Base-by-base conservation (phyloP, 1,140 invertebrate species). In the Zaprionus camerounensis region DNA sequence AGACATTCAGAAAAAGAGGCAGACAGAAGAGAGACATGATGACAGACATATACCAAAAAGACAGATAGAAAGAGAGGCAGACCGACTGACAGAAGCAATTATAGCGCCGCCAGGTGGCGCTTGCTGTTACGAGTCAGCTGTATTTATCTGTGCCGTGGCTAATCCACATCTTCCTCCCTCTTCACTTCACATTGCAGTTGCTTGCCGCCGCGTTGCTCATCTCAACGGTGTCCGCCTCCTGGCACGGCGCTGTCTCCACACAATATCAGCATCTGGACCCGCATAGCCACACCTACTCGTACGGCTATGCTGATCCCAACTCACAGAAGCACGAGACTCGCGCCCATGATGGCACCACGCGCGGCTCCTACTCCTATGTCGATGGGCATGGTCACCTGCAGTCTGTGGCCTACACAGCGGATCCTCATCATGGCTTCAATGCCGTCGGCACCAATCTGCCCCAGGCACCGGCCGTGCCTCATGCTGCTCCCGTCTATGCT, bases 311-410 rank as follows among this genome's bases (percentile, higher is more conserved):
- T 6, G 95, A 95, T 63, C 95, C 95, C 66, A 94, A 94, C 44
- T 95, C 95, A 74, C 93, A 95, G 66, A 96, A 96, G 88, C 94
- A 94, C 38, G 96, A 96, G 92, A 93, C 94, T 2, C 94, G 94
- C 70, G 94, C 94, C 12, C 92, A 94, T 57, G 95, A 96, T 86
- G 96, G 96, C 6, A 94, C 95, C 31, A 96, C 95, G 6, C 94
- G 94, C 31, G 96, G 96, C 34, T 94, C 94, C 46, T 96, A 96
- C 90, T 95, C 95, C 64, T 96, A 96, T 82, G 93, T 96, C 22
- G 96, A 96, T 84, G 94, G 94, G 11, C 94, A 96, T 84, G 96
- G 96, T 2, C 91, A 95, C 26, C 80, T 95, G 5, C 96, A 96
- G 88, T 94, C 94, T 26, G 95, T 95, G 20, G 93, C 94, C 64